Percentiles rank a stretch among this genome's conserved stretches.
Evolutionary conservation across 2,113 vertebrate genomes (phyloP).

Genomic region (Lichenostomus cassidix): DNA sequence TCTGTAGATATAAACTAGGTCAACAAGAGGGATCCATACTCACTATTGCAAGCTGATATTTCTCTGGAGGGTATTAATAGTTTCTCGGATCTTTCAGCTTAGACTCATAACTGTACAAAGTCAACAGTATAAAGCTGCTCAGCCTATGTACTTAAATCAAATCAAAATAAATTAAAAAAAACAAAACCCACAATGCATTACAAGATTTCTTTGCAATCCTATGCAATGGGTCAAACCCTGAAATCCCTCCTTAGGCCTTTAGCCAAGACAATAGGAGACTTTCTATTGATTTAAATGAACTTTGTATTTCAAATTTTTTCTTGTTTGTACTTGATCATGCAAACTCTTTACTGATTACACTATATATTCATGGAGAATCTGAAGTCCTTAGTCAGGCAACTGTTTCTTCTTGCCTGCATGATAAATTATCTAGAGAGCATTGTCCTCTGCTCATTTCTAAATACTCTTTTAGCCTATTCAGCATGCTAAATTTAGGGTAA

Average conservation of each 20-base stretch:
- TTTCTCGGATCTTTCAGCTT: constrained; percentile 41
- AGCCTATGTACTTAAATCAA: neutral
- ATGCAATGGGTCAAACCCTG: neutral
- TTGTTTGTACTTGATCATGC: constrained; percentile 1
- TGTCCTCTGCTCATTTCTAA: constrained; percentile 40
- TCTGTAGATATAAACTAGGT: constrained; percentile 56
- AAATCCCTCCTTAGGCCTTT: neutral
- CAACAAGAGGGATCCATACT: constrained; percentile 61
- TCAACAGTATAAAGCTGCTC: constrained; percentile 17
- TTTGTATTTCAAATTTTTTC: neutral
- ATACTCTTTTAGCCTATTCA: constrained; percentile 44
- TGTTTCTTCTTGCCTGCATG: constrained; percentile 8
- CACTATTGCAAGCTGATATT: constrained; percentile 52
- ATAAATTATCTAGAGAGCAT: constrained; percentile 46
- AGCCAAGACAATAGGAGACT: neutral
- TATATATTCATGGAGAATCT: neutral
- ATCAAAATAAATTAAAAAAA: neutral
- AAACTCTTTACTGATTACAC: constrained; percentile 28
- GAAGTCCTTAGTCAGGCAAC: constrained; percentile 50
- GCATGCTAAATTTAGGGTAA: constrained; percentile 35
- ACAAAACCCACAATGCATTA: neutral
- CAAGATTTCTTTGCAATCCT: neutral
- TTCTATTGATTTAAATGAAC: constrained; percentile 21
- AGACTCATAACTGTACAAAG: constrained; percentile 25
- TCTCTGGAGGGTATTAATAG: constrained; percentile 55